Conservation (phyloP, 2,797 vertebrate species). For the Micropoecilia bifurca region DNA sequence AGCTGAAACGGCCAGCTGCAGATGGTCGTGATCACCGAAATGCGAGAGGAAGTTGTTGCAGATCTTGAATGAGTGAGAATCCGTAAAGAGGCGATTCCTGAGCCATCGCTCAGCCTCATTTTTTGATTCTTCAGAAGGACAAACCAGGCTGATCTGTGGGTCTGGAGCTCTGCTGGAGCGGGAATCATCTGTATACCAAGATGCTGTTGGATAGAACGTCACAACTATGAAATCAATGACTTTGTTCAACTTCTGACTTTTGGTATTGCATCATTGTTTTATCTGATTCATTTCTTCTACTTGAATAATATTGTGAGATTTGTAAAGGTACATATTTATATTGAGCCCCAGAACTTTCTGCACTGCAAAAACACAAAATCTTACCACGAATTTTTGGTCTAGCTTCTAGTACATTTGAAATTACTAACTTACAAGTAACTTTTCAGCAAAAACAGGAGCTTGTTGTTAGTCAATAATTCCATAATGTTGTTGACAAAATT, state of each 20-base stretch:
- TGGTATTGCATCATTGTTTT: not conserved
- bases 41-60: slow-evolving; percentile 84
- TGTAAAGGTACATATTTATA: no score
- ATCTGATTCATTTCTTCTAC: no score
- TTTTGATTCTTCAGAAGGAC: fast-evolving
- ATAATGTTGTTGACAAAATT: no score
- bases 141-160: slow-evolving; percentile 39
- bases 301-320: no score
- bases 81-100: not conserved
- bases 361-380: no score
- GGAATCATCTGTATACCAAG: not conserved
- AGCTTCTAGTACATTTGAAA: no score
- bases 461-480: no score
- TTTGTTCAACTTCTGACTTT: not conserved
- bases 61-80: slow-evolving; percentile 23
- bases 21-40: no score
- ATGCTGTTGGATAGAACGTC: slow-evolving; percentile 5
- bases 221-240: not conserved
- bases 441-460: no score
- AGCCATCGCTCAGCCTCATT: slow-evolving; percentile 82
- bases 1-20: slow-evolving; percentile 38
- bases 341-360: no score
- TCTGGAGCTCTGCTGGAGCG: fast-evolving
- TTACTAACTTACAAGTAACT: no score
- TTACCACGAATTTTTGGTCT: no score